phyloP scores from a whole-genome alignment of 2,888 invertebrate genomes.

The Synergus itoensis region DNA sequence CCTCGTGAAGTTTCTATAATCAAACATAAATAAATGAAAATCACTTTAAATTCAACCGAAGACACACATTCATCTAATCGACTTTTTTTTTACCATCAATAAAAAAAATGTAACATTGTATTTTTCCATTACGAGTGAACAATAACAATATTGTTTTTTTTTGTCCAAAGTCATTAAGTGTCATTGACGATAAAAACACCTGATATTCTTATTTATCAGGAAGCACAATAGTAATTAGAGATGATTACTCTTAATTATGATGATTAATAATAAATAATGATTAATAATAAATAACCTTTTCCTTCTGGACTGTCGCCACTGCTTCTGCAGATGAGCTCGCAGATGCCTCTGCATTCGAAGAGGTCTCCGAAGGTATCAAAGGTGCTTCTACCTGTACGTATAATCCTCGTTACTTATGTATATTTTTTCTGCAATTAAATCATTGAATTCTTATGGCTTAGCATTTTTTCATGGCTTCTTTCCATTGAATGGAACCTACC shows the following conservation, averaged over 20 bases:
- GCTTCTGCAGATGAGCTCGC: slow-evolving; percentile 41
- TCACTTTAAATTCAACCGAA: neutral
- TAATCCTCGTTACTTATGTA: slow-evolving; percentile 40
- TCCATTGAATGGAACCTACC: slow-evolving; percentile 1
- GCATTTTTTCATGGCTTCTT: slow-evolving; percentile 23
- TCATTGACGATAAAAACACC: neutral
- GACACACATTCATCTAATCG: too few species aligned
- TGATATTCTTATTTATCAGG: neutral
- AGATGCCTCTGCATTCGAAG: slow-evolving; percentile 36
- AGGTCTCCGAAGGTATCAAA: slow-evolving; percentile 37
- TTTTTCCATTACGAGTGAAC: neutral
- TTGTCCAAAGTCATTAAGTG: neutral
- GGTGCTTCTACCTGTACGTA: slow-evolving; percentile 48
- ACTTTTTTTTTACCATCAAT: neutral
- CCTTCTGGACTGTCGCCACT: neutral
- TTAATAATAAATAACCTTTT: neutral
- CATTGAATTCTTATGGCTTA: slow-evolving; percentile 16
- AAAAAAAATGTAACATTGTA: neutral
- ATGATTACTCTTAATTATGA: neutral
- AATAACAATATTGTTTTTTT: neutral
- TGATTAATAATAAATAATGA: neutral
- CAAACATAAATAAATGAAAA: neutral
- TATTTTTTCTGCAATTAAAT: slow-evolving; percentile 33
- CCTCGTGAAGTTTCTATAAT: neutral
- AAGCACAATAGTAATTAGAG: neutral